Evolutionary conservation across 2,113 vertebrate genomes (phyloP), one percentile per base, ranked within the genome.

Genomic region (Apodemus sylvaticus): DNA sequence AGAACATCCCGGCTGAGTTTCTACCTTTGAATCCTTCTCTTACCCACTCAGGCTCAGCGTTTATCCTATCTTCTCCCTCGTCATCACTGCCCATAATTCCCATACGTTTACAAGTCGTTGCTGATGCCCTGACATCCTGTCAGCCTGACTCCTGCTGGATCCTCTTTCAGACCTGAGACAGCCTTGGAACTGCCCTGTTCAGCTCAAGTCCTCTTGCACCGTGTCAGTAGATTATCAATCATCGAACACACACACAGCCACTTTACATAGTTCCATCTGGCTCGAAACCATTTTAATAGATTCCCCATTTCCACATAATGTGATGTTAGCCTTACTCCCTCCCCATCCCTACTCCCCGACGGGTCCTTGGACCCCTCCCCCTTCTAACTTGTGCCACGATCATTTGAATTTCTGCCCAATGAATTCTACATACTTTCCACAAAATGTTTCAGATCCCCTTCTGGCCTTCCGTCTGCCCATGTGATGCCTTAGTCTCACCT

Each of bases 131-230:
- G 19, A 22, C 51, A 79, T 94, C 14, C 60, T 62, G 13, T 24
- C 36, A 34, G 39, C 70, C 22, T 45, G 22, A 89, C n/a, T 86
- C 20, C 9, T 83, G 12, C 24, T 22, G 55, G 85, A 64, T 55
- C 11, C n/a, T 85, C 79, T 62, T 87, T 87, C 42, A 73, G 31
- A 79, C 86, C 55, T 92, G 31, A 91, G 90, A 92, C n/a, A 74
- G 31, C 55, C 42, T 93, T 55, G 62, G 29, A 94, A 83, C 62
- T 16, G 10, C 62, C 81, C 55, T 83, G 42, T 90, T 71, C 55
- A 36, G 20, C 68, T 79, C 60, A 24, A 42, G 74, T 82, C 83
- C 29, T 29, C 64, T 58, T 68, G 86, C 16, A 85, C 45, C 5
- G 2, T 24, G 39, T 91, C 0, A 55, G 19, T 16, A 94, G 48